Percentiles rank a stretch among this genome's conserved stretches.
Conservation (phyloP, 2,888 invertebrate species). For the Epirrhoe alternata region DNA sequence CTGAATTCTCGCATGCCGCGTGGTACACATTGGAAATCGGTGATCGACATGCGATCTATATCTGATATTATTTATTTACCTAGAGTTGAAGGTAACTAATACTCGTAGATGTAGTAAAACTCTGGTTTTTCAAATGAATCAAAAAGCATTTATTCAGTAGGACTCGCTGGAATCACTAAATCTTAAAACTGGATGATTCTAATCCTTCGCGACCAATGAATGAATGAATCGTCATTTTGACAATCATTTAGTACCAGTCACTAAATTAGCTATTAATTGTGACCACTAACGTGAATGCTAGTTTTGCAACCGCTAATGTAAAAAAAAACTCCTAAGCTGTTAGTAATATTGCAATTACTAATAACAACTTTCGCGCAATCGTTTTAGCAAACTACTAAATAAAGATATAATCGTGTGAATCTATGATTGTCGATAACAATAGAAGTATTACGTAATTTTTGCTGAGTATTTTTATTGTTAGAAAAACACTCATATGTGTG, state of each 20-base stretch:
- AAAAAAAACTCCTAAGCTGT: conserved; percentile 4
- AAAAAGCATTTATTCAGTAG: too few species aligned
- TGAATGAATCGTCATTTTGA: too few species aligned
- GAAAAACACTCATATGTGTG: conserved; percentile 40
- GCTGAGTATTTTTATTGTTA: conserved; percentile 41
- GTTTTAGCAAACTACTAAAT: conserved; percentile 54
- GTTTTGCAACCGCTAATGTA: neutral
- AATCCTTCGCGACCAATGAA: too few species aligned
- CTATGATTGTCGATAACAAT: conserved; percentile 58
- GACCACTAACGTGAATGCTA: neutral
- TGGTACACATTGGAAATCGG: conserved; percentile 48
- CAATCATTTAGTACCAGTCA: neutral
- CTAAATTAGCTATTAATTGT: neutral
- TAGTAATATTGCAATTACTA: conserved; percentile 35
- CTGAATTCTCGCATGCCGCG: conserved; percentile 46
- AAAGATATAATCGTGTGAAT: conserved; percentile 63
- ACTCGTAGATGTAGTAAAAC: too few species aligned
- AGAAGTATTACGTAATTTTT: conserved; percentile 53
- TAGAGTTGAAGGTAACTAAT: neutral
- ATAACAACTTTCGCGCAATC: conserved; percentile 57
- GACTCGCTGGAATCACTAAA: too few species aligned
- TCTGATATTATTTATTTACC: conserved; percentile 26
- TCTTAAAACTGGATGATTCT: too few species aligned
- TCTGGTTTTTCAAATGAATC: too few species aligned
- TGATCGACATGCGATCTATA: conserved; percentile 43